Evolutionary conservation across 2,888 invertebrate genomes (phyloP).

Genomic region (Amphipyra berbera): DNA sequence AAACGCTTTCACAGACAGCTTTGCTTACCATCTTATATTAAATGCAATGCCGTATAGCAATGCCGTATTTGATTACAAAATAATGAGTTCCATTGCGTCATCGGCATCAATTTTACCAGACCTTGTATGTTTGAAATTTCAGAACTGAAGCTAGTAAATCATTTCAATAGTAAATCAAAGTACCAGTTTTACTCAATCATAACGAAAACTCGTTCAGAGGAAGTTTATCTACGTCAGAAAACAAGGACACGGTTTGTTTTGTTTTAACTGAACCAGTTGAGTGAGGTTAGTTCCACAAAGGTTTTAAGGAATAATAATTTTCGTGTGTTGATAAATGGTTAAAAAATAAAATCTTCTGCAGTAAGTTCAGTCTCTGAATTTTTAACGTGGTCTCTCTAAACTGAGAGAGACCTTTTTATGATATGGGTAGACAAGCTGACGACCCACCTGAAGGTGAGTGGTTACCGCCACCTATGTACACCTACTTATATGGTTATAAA

Average conservation of each 20-base stretch:
- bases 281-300: constrained; percentile 16
- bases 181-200: constrained; percentile 7
- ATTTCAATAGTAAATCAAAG: constrained; percentile 13
- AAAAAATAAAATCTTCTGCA: neutral
- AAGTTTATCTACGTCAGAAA: constrained; percentile 34
- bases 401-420: too few relatives aligned
- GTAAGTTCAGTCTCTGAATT: too few relatives aligned
- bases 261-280: constrained; percentile 9
- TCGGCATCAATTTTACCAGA: constrained; percentile 1
- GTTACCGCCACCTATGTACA: too few relatives aligned
- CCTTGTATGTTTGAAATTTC: constrained; percentile 13
- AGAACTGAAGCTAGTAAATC: constrained; percentile 16
- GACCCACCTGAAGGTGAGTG: too few relatives aligned
- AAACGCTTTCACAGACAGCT: too few relatives aligned
- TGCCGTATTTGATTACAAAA: neutral
- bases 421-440: too few relatives aligned
- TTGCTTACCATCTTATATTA: neutral
- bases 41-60: neutral
- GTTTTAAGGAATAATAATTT: neutral
- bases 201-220: constrained; percentile 16
- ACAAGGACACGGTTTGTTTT: constrained; percentile 18
- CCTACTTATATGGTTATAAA: too few relatives aligned
- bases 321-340: neutral
- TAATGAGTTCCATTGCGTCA: neutral
- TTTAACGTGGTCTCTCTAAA: too few relatives aligned